These are phyloP conservation scores for Agrilus cyanescens DNA, from an alignment of 2,888 invertebrate species.

Conservation along the genomic window DNA sequence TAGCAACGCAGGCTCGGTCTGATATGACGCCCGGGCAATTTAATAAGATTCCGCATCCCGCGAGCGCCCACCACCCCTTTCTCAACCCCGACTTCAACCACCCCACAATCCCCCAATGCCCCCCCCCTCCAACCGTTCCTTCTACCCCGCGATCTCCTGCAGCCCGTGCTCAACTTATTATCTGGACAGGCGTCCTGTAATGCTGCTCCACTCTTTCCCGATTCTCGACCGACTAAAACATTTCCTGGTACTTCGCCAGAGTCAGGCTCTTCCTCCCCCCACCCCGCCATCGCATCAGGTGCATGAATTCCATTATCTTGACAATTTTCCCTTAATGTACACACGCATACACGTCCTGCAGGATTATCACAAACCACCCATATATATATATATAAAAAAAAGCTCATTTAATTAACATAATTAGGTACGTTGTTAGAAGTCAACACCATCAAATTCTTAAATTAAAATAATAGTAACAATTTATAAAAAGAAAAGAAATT, in stretches of 20 bases:
- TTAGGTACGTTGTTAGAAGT: too few relatives aligned
- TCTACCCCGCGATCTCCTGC: conserved; percentile 8
- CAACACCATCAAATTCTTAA: too few relatives aligned
- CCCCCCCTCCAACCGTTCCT: conserved; percentile 15
- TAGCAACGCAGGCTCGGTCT: conserved; percentile 51
- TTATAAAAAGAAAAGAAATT: too few relatives aligned
- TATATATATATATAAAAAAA: too few relatives aligned
- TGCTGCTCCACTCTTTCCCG: conserved; percentile 27
- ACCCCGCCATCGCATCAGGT: conserved; percentile 5
- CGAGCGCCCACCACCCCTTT: conserved; percentile 22
- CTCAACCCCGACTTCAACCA: conserved; percentile 12
- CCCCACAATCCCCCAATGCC: conserved; percentile 17
- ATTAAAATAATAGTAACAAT: too few relatives aligned
- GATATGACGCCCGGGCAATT: conserved; percentile 53
- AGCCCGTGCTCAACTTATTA: conserved; percentile 13
- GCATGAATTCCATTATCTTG: too few relatives aligned
- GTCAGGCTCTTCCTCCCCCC: conserved; percentile 6
- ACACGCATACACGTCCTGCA: too few relatives aligned
- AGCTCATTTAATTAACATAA: too few relatives aligned
- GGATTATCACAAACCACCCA: too few relatives aligned
- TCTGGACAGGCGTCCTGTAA: conserved; percentile 34
- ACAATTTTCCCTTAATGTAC: too few relatives aligned
- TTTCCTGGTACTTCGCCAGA: conserved; percentile 28
- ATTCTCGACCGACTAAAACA: conserved; percentile 15
- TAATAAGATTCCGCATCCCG: conserved; percentile 40